Evolutionary conservation across 2,888 invertebrate species (phyloP), one percentile per base, ranked within the genome.

Genomic region (Sepiola atlantica): DNA sequence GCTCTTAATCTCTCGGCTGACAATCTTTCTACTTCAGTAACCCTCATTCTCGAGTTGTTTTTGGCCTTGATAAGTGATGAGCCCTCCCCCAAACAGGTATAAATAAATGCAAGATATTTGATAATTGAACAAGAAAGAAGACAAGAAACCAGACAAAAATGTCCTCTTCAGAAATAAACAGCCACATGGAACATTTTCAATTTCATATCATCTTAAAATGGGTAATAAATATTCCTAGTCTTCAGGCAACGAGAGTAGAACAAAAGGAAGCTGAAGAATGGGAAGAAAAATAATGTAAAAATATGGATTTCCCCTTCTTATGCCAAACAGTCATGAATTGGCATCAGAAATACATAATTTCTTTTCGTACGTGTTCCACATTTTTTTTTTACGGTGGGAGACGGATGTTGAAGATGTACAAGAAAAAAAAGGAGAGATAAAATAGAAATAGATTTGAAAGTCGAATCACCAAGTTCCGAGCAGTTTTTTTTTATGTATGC

Each of bases 291-390:
- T 77, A 32, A 77, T 77, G 32, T 1, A 20, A 18, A 77, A 77
- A 77, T 77, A 77, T 77, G 77, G 77, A 77, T 77, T 77, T 77
- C 77, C 18, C 18, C 77, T 77, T n/a, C 77, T 77, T n/a, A 77
- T n/a, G n/a, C n/a, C 77, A 77, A n/a, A 77, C 77, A n/a, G 77
- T 77, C 77, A 77, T 77, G 77, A 77, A 77, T 77, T 77, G 77
- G 77, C 77, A 77, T 77, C n/a, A 77, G 77, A 77, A 77, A 77
- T 61, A 61, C 61, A 61, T 61, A 24, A 21, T 61, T 77, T 77
- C 77, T 77, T 16, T 32, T 3, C 32, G 77, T n/a, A 77, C 77
- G 77, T 77, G 77, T 77, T 77, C n/a, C 32, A 77, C 77, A 77
- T n/a, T 77, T 77, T 20, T n/a, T n/a, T 77, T 77, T 18, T 28